These are phyloP conservation scores for Epinotia demarniana DNA, from an alignment of 2,888 invertebrate genomes.

Conservation along the genomic window DNA sequence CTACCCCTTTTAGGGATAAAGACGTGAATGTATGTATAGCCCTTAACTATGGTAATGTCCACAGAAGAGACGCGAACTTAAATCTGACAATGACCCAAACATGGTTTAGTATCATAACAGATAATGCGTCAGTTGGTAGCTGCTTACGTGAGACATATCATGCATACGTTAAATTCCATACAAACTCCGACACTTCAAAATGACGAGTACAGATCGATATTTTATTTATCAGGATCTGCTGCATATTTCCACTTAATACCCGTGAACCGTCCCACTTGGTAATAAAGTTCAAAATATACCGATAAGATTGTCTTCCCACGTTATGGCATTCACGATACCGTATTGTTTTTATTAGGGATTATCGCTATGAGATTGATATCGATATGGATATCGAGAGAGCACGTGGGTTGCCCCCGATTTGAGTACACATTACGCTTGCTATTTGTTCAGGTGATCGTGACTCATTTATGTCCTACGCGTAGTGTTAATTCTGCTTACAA, in stretches of 20 bases:
- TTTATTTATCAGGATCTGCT: conserved; percentile 16
- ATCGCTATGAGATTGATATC: conserved; percentile 23
- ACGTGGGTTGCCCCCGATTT: conserved; percentile 31
- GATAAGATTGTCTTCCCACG: neutral
- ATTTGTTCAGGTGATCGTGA: conserved; percentile 24
- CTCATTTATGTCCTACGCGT: neutral
- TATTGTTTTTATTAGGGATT: conserved; percentile 36
- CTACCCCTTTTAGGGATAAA: too few species aligned
- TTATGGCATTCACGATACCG: conserved; percentile 6
- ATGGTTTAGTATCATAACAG: too few species aligned
- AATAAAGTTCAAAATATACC: conserved; percentile 18
- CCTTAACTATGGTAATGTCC: too few species aligned
- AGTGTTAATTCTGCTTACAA: conserved; percentile 1
- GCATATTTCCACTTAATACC: neutral
- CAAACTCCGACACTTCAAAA: conserved; percentile 20
- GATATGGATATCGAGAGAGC: conserved; percentile 17
- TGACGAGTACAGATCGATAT: conserved; percentile 27
- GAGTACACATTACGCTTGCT: conserved; percentile 1
- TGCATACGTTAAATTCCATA: neutral
- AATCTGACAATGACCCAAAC: too few species aligned
- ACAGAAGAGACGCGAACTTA: too few species aligned
- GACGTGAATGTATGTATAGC: too few species aligned
- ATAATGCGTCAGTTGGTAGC: neutral
- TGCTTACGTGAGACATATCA: conserved; percentile 37
- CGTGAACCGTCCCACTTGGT: conserved; percentile 1